These are phyloP conservation scores for Helleia helle DNA, from an alignment of 2,888 invertebrate species.

Conservation along the genomic window DNA sequence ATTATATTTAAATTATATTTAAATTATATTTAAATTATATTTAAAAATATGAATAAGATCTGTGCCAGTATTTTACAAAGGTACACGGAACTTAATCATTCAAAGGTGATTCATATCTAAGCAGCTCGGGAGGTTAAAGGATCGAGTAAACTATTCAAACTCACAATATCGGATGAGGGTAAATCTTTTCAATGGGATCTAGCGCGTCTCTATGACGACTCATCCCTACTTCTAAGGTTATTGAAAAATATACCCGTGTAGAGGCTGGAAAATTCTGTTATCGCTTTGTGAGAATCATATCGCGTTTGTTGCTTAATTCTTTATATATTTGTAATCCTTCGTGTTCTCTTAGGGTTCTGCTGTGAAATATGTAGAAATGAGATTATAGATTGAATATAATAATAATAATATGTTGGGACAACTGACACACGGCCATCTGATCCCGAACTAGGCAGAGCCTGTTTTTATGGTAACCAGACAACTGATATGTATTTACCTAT, in stretches of 20 bases:
- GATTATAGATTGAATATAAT: not conserved
- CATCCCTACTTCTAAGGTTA: slow-evolving; percentile 33
- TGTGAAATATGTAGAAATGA: not conserved
- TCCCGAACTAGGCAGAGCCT: too few species aligned
- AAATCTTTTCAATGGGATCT: slow-evolving; percentile 56
- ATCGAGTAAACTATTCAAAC: slow-evolving; percentile 56
- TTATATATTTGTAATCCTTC: slow-evolving; percentile 4
- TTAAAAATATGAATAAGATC: not conserved
- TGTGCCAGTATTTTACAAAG: slow-evolving; percentile 8
- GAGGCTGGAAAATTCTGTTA: slow-evolving; percentile 28
- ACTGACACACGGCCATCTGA: too few species aligned
- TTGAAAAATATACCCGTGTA: slow-evolving; percentile 26
- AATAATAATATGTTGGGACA: too few species aligned
- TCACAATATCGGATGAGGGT: slow-evolving; percentile 58
- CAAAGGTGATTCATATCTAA: slow-evolving; percentile 46
- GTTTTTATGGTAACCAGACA: too few species aligned
- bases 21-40: not conserved
- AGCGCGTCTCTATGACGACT: slow-evolving; percentile 53
- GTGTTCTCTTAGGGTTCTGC: not conserved
- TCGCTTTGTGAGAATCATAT: slow-evolving; percentile 24
- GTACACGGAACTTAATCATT: slow-evolving; percentile 15
- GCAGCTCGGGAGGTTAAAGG: slow-evolving; percentile 35
- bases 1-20: too few species aligned
- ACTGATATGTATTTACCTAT: too few species aligned
- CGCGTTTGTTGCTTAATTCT: slow-evolving; percentile 22